Base-by-base conservation (phyloP, 2,113 vertebrate genomes). In the Lepus europaeus region DNA sequence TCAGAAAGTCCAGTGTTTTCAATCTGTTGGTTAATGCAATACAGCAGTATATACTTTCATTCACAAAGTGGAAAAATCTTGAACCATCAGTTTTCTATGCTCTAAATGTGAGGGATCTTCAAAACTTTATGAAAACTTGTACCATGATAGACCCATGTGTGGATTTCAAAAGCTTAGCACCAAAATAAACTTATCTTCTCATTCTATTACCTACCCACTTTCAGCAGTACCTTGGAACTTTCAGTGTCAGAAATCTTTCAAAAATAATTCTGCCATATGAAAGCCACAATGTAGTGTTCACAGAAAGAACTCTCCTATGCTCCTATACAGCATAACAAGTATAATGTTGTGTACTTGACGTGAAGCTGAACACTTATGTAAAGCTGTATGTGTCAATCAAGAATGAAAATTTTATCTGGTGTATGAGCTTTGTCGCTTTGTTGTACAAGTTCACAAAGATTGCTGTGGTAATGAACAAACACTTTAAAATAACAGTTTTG, bases 31-130 rank as follows among this genome's bases (percentile, higher is more conserved):
- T 20, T 81, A 36, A n/a, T 23, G 33, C 3, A 68, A 22, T 87
- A 94, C 11, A 95, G 76, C 4, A 84, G 7, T 7, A 61, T 77
- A 22, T 11, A 59, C 95, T 95, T 96, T 36, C 82, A 68, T 87
- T 96, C 93, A 66, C 51, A 39, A 87, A 68, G 72, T 9, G 27
- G 73, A 94, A 93, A 2, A 27, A 2, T 59, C 51, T 53, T 87
- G 73, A 53, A 59, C 51, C 36, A 69, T 89, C 0, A 90, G 39
- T 53, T 84, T 90, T 19, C 29, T 87, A 2, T 82, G 12, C 27
- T 81, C 61, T 77, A 20, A 39, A 45, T 20, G 56, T 59, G 56
- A 59, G 17, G 56, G 56, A 19, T 59, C 17, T 59, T 59, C 56
- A 59, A 14, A 59, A 59, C 14, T 59, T 59, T 14, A 19, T 59